Conservation (phyloP, 2,113 vertebrate genomes). For the Bolborhynchus lineola region DNA sequence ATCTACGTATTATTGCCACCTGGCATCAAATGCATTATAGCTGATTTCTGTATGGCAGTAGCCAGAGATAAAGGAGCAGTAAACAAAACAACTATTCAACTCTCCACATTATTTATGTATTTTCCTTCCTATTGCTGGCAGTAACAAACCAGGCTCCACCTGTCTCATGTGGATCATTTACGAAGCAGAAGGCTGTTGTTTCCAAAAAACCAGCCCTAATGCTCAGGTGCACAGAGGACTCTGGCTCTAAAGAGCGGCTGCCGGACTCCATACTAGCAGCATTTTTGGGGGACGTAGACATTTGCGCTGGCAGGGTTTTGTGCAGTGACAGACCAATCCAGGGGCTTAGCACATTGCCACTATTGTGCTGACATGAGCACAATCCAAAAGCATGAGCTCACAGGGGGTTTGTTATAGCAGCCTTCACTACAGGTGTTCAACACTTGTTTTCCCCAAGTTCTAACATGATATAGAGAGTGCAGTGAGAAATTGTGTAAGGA, state of each 20-base stretch:
- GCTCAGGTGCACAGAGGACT: background rate
- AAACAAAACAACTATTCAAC: background rate
- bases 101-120: background rate
- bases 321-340: background rate
- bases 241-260: background rate
- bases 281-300: background rate
- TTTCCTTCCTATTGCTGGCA: background rate
- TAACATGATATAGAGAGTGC: background rate
- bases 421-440: background rate
- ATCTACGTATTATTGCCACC: background rate
- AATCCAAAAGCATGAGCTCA: background rate
- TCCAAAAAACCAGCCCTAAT: background rate
- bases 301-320: background rate
- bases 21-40: background rate
- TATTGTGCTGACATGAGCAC: background rate
- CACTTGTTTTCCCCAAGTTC: background rate
- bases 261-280: background rate
- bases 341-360: background rate
- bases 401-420: background rate
- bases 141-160: background rate
- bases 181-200: background rate
- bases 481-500: background rate
- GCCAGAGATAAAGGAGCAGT: background rate
- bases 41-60: background rate
- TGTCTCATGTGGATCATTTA: background rate